Conservation (phyloP, 2,113 vertebrate genomes). For the Tyrannus savana region DNA sequence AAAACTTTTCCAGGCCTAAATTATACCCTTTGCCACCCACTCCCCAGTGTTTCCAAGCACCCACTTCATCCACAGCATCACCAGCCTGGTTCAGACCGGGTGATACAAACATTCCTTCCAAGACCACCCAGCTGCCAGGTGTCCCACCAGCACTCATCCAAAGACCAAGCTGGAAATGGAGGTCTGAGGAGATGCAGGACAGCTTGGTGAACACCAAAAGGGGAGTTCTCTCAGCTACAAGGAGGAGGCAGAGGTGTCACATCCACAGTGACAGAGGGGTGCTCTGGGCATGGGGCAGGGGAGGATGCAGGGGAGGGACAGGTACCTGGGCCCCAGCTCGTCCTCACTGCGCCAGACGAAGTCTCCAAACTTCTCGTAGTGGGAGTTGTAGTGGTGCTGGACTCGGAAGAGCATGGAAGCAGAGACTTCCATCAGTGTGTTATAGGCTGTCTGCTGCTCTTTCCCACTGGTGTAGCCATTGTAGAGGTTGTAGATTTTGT, state of each 20-base stretch:
- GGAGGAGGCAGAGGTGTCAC: background rate
- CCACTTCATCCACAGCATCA: background rate
- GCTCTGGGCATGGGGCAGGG: background rate
- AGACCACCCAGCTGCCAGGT: background rate
- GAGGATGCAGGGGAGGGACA: background rate
- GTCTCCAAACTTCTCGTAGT: slow-evolving; percentile 98
- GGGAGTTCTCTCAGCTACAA: background rate
- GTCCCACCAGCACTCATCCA: background rate
- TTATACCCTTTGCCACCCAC: background rate
- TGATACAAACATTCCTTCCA: background rate
- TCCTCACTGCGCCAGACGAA: slow-evolving; percentile 98
- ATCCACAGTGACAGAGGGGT: background rate
- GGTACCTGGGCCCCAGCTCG: slow-evolving; percentile 94
- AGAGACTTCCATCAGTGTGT: slow-evolving; percentile 94
- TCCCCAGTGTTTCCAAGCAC: background rate
- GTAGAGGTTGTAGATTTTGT: slow-evolving; percentile 97
- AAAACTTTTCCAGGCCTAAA: background rate
- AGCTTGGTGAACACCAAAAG: background rate
- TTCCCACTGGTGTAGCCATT: slow-evolving; percentile 99
- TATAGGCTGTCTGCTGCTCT: slow-evolving; percentile 97
- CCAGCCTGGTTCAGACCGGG: background rate
- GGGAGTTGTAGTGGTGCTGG: slow-evolving; percentile 97
- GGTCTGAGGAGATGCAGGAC: background rate
- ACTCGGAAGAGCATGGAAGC: slow-evolving; percentile 91
- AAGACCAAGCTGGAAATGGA: accelerated